phyloP scores from a whole-genome alignment of 2,113 vertebrate species.

The Crotalus tigris region DNA sequence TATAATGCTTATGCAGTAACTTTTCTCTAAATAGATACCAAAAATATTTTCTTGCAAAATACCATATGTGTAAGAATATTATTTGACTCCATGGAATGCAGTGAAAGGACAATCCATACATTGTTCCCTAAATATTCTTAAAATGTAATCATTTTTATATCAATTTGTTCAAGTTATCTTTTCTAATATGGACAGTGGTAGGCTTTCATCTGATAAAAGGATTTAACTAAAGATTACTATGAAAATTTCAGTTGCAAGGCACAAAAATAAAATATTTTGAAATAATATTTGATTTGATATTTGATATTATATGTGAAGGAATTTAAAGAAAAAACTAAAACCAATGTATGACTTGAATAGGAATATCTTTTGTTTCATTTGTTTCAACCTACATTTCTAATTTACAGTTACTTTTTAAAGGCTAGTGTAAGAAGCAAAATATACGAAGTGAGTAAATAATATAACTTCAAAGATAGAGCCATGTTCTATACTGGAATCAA shows the following conservation, averaged over 20 bases:
- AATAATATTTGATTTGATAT: not conserved
- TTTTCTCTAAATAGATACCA: conserved; percentile 32
- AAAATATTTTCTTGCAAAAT: conserved; percentile 11
- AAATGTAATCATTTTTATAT: conserved; percentile 27
- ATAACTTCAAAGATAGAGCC: conserved; percentile 25
- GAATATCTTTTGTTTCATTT: not conserved
- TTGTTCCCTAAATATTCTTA: conserved; percentile 10
- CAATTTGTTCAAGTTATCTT: conserved; percentile 14
- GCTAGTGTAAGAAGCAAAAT: conserved; percentile 43
- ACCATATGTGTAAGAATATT: not conserved
- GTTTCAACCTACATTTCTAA: conserved; percentile 30
- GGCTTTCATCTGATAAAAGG: not conserved
- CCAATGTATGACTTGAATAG: conserved; percentile 38
- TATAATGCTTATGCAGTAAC: not conserved
- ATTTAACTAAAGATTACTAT: not conserved
- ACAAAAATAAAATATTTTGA: not conserved
- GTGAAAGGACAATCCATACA: conserved; percentile 34
- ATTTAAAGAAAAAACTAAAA: not conserved
- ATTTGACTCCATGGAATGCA: conserved; percentile 7
- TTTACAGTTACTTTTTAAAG: conserved; percentile 23
- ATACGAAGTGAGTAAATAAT: conserved; percentile 31
- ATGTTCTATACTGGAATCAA: conserved; percentile 11
- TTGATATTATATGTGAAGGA: not conserved
- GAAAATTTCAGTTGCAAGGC: conserved; percentile 1
- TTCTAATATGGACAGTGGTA: conserved; percentile 4